phyloP scores from a whole-genome alignment of 2,113 vertebrate genomes.

The Cromileptes altivelis region DNA sequence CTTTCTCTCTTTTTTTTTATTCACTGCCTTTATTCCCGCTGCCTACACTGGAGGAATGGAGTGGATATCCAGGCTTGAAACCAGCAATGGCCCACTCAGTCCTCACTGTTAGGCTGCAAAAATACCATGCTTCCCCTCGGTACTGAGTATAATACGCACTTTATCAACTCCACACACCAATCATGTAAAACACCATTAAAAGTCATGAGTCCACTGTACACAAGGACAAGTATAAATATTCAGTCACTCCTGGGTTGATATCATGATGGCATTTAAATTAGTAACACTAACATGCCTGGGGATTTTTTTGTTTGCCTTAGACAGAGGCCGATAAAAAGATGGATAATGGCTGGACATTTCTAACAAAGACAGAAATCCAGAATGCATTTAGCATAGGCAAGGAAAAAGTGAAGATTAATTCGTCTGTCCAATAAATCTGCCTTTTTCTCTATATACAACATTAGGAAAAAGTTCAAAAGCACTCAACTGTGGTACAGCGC shows the following conservation, averaged over 20 bases:
- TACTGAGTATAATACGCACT: conserved; percentile 26
- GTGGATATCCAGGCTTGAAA: conserved; percentile 53
- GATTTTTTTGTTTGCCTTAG: too few species aligned
- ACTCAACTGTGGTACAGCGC: too few species aligned
- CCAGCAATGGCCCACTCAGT: conserved; percentile 34
- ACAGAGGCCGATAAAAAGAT: too few species aligned
- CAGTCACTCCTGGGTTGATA: background rate
- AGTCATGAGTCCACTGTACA: background rate
- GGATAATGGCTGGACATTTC: too few species aligned
- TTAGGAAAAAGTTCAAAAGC: too few species aligned
- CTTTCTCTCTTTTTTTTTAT: conserved; percentile 56
- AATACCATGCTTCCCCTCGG: conserved; percentile 27
- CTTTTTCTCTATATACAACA: too few species aligned
- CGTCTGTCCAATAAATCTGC: too few species aligned
- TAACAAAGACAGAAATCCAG: too few species aligned
- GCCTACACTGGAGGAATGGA: conserved; percentile 35
- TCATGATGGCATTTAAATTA: background rate
- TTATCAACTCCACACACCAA: background rate
- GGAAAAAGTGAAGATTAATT: too few species aligned
- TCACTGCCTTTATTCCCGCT: conserved; percentile 42
- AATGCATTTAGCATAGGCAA: too few species aligned
- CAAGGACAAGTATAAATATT: background rate
- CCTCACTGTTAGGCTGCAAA: conserved; percentile 12
- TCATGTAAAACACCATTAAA: background rate
- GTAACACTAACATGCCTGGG: background rate